Conservation (phyloP, 2,113 vertebrate genomes). For the Bostrychus sinensis region DNA sequence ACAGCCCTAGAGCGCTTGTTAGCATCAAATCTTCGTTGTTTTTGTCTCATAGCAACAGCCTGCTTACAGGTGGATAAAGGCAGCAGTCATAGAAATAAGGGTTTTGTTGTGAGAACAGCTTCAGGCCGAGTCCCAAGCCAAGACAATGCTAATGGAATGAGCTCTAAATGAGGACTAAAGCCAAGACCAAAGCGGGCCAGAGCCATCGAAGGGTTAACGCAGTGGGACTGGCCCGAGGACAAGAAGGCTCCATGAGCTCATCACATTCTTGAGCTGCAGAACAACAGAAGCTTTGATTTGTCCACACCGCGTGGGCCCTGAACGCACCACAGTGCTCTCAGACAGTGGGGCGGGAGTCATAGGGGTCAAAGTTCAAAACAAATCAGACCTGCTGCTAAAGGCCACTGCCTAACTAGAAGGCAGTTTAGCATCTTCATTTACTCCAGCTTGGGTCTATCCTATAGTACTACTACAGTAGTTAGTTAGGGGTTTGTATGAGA, state of each 20-base stretch:
- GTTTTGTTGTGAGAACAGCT: background rate
- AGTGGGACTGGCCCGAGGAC: background rate
- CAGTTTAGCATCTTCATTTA: no score
- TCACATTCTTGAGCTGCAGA: conserved; percentile 82
- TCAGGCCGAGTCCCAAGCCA: background rate
- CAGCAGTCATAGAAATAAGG: background rate
- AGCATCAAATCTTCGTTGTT: no score
- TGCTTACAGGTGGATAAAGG: no score
- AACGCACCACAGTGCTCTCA: background rate
- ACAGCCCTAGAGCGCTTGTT: no score
- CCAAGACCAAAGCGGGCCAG: background rate
- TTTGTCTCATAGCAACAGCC: no score
- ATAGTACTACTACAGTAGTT: no score
- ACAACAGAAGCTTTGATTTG: conserved; percentile 89
- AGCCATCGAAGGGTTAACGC: background rate
- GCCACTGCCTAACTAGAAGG: no score
- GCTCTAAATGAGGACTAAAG: background rate
- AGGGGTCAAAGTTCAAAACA: conserved; percentile 26
- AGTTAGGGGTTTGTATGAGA: no score
- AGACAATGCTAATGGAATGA: background rate
- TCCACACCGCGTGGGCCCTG: conserved; percentile 3
- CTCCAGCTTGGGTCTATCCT: no score
- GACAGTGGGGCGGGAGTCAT: background rate
- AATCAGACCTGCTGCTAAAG: no score
- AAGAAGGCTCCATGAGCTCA: conserved; percentile 80